Percentiles rank a stretch among this genome's conserved stretches.
These are phyloP conservation scores for Leptopilina clavipes DNA, from an alignment of 1,140 invertebrate genomes.

Conservation along the genomic window DNA sequence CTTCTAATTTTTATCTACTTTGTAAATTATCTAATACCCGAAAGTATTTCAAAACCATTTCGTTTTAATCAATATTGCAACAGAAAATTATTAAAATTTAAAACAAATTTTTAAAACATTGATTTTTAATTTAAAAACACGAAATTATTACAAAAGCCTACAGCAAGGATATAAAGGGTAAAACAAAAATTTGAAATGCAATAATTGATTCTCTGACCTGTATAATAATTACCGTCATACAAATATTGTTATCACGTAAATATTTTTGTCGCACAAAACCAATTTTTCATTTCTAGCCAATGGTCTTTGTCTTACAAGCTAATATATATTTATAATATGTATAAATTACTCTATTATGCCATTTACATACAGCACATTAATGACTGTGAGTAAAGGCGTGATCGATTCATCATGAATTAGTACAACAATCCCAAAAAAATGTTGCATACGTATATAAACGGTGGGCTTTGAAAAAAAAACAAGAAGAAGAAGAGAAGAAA, in stretches of 20 bases:
- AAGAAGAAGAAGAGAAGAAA: neutral
- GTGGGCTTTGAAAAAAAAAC: neutral
- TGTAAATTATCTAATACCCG: neutral
- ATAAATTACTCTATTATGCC: constrained; percentile 33
- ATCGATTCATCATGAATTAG: constrained; percentile 21
- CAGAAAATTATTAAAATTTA: neutral
- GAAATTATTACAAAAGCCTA: neutral
- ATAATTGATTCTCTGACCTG: constrained; percentile 29
- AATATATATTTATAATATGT: constrained; percentile 34
- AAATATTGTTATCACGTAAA: constrained; percentile 35
- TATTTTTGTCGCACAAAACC: constrained; percentile 33
- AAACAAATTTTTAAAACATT: too few relatives aligned
- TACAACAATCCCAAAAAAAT: constrained; percentile 27
- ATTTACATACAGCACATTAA: constrained; percentile 1
- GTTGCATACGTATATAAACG: constrained; percentile 22
- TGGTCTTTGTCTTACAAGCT: constrained; percentile 12
- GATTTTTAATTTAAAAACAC: neutral
- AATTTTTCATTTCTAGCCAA: constrained; percentile 15
- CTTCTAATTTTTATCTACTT: neutral
- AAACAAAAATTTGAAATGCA: constrained; percentile 12
- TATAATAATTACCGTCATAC: constrained; percentile 28
- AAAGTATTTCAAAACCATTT: too few relatives aligned
- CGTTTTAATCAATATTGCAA: too few relatives aligned
- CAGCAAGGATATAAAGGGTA: neutral
- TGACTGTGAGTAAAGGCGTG: constrained; percentile 14